Conservation (phyloP, 2,113 vertebrate species). For the Entomyzon cyanotis region DNA sequence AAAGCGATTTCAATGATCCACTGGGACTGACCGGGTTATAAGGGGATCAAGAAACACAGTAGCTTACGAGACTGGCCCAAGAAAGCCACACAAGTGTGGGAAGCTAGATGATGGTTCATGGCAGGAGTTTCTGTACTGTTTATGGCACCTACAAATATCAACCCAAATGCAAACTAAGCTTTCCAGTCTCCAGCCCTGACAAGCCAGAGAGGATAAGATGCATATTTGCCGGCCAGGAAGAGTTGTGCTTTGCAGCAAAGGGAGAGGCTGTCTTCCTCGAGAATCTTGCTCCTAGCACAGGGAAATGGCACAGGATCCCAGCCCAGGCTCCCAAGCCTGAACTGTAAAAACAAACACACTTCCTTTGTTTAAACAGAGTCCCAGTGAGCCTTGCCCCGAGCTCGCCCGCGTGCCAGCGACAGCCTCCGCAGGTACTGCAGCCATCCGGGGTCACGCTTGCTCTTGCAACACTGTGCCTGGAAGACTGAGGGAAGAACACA, state of each 20-base stretch:
- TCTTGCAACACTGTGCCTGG: neutral
- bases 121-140: neutral
- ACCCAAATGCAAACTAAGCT: neutral
- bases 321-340: constrained; percentile 25
- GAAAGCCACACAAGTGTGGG: neutral
- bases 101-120: neutral
- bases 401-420: neutral
- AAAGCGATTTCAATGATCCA: neutral
- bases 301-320: constrained; percentile 42
- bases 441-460: neutral
- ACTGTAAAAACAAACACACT: constrained; percentile 58
- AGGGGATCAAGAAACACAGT: neutral
- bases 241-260: constrained; percentile 1
- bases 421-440: constrained; percentile 10
- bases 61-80: neutral
- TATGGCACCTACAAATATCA: neutral
- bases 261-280: constrained; percentile 5
- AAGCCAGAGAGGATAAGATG: neutral
- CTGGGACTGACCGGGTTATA: neutral
- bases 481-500: neutral
- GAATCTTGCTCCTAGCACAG: neutral
- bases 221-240: neutral
- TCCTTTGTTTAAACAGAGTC: constrained; percentile 53
- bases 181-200: neutral
- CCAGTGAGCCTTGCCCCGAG: neutral